phyloP scores from a whole-genome alignment of 2,888 invertebrate genomes.

The Brachycybe producta region DNA sequence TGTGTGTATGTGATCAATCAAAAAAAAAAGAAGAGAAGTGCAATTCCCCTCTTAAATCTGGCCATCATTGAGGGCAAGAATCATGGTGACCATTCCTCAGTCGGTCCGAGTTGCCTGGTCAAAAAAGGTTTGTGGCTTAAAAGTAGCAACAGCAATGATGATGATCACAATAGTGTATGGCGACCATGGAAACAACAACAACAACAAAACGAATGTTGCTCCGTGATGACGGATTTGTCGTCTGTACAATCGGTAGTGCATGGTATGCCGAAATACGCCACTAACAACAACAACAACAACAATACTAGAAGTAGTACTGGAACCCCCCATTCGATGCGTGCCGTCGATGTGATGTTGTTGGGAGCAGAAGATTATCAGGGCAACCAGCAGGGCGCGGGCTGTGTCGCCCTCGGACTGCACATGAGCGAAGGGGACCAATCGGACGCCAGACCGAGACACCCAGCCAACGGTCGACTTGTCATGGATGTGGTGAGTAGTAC shows the following conservation, averaged over 20 bases:
- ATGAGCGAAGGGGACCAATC: constrained; percentile 14
- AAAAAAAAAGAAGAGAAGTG: no score
- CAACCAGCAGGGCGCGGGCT: constrained; percentile 12
- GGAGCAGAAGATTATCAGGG: constrained; percentile 11
- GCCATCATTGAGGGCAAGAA: no score
- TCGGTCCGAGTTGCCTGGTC: no score
- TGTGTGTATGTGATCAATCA: no score
- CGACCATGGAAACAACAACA: no score
- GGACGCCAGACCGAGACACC: constrained; percentile 13
- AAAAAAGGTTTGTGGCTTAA: no score
- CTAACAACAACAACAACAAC: background rate
- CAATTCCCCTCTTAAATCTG: no score
- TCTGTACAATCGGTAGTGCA: constrained; percentile 1
- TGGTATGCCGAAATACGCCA: constrained; percentile 7
- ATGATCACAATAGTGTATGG: no score
- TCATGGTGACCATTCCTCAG: no score
- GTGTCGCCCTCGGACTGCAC: constrained; percentile 15
- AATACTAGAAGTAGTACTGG: background rate
- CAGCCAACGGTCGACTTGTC: constrained; percentile 16
- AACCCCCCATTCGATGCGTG: background rate
- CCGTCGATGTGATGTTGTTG: constrained; percentile 8
- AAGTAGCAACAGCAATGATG: no score
- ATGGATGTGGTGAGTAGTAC: constrained; percentile 16
- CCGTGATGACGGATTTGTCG: constrained; percentile 1
- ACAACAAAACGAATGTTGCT: no score